Evolutionary conservation across 2,113 vertebrate genomes (phyloP).

Genomic region (Macrotus californicus): DNA sequence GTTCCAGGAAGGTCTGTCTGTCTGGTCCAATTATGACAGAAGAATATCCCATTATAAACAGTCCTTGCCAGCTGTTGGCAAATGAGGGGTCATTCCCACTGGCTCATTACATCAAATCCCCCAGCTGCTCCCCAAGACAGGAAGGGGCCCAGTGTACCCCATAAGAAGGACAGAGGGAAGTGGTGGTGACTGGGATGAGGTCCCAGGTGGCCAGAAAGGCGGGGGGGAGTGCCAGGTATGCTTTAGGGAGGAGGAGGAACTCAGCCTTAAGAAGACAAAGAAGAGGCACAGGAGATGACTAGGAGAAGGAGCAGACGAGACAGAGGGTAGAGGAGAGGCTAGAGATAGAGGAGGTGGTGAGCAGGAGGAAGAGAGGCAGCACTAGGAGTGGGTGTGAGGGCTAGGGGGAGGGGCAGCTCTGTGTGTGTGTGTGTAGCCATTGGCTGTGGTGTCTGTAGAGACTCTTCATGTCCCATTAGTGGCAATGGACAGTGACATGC

Average conservation of each 20-base stretch:
- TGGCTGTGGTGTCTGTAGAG: not conserved
- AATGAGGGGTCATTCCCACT: not conserved
- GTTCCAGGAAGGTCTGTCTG: not conserved
- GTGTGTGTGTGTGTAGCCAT: not conserved
- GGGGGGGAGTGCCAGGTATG: not conserved
- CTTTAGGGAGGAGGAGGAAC: not conserved
- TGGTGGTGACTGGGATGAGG: too few species aligned
- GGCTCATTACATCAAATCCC: not conserved
- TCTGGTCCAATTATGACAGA: not conserved
- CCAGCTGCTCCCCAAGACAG: not conserved
- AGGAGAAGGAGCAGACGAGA: not conserved
- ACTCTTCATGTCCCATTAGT: conserved; percentile 74
- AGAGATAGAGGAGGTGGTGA: not conserved
- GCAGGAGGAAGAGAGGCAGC: not conserved
- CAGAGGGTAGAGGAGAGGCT: not conserved
- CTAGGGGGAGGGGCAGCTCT: not conserved
- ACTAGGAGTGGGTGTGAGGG: not conserved
- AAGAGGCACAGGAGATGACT: not conserved
- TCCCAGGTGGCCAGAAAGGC: not conserved
- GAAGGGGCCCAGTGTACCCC: too few species aligned
- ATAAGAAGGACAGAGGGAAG: not conserved
- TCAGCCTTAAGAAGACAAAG: not conserved
- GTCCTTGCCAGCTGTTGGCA: not conserved
- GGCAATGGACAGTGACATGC: conserved; percentile 71
- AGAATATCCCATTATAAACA: not conserved